Evolutionary conservation across 2,888 invertebrate genomes (phyloP).

Genomic region (Caenorhabditis panamensis): DNA sequence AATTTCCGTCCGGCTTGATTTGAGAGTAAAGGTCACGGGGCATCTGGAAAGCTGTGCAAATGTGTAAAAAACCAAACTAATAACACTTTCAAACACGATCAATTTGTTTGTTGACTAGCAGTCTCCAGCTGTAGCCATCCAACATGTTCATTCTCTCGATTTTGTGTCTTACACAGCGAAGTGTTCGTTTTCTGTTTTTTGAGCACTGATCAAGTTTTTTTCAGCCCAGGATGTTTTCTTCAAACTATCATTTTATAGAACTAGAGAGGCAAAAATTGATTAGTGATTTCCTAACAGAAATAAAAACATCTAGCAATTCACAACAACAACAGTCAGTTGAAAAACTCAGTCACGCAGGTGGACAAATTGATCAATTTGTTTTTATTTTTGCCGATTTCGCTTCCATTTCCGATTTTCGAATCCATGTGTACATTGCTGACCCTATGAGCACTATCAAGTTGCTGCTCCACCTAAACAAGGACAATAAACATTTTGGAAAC

Average conservation of each 20-base stretch:
- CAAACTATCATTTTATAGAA: background rate
- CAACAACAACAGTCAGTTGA: slow-evolving; percentile 1
- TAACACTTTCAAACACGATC: background rate
- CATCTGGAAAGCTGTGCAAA: background rate
- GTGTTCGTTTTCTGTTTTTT: background rate
- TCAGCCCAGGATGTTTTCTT: background rate
- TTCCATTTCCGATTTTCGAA: slow-evolving; percentile 22
- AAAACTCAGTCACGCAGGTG: background rate
- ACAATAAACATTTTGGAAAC: too few relatives aligned
- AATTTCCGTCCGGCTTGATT: background rate
- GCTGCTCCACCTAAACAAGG: slow-evolving; percentile 89
- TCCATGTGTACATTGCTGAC: slow-evolving; percentile 61
- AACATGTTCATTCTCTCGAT: background rate
- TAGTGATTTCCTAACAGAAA: too few relatives aligned
- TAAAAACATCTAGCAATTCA: slow-evolving; percentile 1
- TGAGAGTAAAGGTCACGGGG: background rate
- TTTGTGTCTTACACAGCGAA: background rate
- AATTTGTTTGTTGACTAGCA: background rate
- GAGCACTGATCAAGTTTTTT: slow-evolving; percentile 7
- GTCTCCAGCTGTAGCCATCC: background rate
- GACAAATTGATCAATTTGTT: slow-evolving; percentile 12
- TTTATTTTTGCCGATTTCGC: slow-evolving; percentile 4
- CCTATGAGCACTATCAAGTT: slow-evolving; percentile 86
- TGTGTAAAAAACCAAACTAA: background rate
- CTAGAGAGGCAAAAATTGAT: too few relatives aligned